Percentiles rank a stretch among this genome's conserved stretches.
These are phyloP conservation scores for Drosophila oshimai DNA, from an alignment of 1,140 invertebrate genomes.

Conservation along the genomic window DNA sequence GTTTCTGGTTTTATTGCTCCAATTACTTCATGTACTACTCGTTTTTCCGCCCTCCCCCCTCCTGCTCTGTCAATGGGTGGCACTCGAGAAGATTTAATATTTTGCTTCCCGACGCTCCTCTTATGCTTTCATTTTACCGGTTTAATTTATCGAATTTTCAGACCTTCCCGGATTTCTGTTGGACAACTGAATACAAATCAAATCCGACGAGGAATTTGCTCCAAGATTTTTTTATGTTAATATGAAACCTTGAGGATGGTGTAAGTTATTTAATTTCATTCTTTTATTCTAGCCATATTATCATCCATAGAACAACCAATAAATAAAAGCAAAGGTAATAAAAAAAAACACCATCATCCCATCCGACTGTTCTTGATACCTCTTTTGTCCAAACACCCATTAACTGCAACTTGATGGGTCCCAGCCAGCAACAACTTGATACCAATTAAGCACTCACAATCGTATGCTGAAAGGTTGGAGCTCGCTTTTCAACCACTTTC, in stretches of 20 bases:
- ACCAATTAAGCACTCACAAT: slow-evolving; percentile 48
- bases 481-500: background rate
- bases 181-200: background rate
- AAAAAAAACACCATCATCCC: background rate
- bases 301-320: no score
- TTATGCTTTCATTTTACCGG: background rate
- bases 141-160: slow-evolving; percentile 36
- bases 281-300: no score
- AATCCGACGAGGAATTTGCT: background rate
- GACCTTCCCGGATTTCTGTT: slow-evolving; percentile 7
- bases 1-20: slow-evolving; percentile 73
- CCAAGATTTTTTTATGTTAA: background rate
- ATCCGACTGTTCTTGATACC: no score
- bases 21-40: slow-evolving; percentile 70
- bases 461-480: slow-evolving; percentile 14
- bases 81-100: slow-evolving; percentile 62
- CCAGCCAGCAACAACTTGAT: slow-evolving; percentile 18
- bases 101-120: slow-evolving; percentile 25
- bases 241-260: no score
- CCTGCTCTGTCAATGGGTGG: slow-evolving; percentile 3
- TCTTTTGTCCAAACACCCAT: background rate
- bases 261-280: no score
- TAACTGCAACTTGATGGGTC: background rate
- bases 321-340: no score
- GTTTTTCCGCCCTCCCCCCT: background rate